These are phyloP conservation scores for Istiophorus platypterus DNA, from an alignment of 2,113 vertebrate species.

Conservation along the genomic window DNA sequence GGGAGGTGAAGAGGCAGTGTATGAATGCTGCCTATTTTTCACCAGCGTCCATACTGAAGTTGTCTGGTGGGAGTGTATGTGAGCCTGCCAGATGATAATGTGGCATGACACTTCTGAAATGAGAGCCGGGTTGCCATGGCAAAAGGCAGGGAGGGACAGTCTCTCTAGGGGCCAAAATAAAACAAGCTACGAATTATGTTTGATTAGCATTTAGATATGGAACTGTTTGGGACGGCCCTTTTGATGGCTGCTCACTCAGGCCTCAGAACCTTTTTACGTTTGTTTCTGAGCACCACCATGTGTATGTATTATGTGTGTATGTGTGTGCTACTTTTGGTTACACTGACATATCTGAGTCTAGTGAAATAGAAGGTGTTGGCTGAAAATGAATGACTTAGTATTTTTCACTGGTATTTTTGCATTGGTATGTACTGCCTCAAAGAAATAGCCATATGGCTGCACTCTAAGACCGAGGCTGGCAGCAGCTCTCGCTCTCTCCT, in stretches of 20 bases:
- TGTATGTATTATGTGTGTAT: background rate
- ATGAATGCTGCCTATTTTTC: conserved; percentile 80
- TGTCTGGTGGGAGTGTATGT: conserved; percentile 94
- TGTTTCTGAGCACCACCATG: conserved; percentile 5
- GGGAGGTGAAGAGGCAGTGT: conserved; percentile 59
- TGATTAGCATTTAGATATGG: conserved; percentile 99
- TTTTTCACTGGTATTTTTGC: background rate
- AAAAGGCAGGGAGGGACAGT: conserved; percentile 92
- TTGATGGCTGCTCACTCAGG: conserved; percentile 80
- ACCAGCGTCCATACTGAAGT: conserved; percentile 91
- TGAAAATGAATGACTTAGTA: background rate
- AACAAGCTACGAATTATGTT: conserved; percentile 99
- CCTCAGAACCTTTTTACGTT: conserved; percentile 51
- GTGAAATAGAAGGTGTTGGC: background rate
- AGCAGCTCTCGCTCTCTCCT: background rate
- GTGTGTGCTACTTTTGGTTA: background rate
- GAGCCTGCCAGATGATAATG: conserved; percentile 97
- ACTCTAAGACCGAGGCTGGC: background rate
- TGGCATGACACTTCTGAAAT: conserved; percentile 99
- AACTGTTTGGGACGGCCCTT: conserved; percentile 89
- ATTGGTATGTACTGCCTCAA: background rate
- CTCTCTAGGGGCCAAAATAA: conserved; percentile 98
- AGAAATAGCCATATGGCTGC: background rate
- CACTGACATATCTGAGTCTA: background rate
- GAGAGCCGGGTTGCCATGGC: conserved; percentile 98